phyloP scores from a whole-genome alignment of 2,797 vertebrate genomes.

The Pseudopleuronectes americanus region DNA sequence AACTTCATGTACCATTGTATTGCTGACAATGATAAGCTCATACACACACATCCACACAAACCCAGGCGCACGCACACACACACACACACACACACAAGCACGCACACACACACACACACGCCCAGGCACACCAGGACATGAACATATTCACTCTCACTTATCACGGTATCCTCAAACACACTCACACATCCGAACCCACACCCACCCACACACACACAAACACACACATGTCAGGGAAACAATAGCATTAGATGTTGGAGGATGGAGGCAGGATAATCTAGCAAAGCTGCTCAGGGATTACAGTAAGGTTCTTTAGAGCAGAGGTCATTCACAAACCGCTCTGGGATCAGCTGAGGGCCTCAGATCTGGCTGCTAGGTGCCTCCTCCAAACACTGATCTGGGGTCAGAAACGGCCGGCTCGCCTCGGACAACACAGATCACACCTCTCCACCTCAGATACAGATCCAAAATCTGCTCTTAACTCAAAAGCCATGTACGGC shows the following conservation, averaged over 20 bases:
- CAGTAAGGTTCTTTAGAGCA: conserved; percentile 83
- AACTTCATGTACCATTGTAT: conserved; percentile 44
- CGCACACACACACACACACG: conserved; percentile 28
- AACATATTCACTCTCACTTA: conserved; percentile 58
- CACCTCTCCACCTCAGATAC: conserved; percentile 26
- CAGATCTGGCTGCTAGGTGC: conserved; percentile 16
- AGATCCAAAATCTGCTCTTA: conserved; percentile 54
- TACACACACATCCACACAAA: conserved; percentile 32
- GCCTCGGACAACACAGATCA: conserved; percentile 34
- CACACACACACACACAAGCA: conserved; percentile 31
- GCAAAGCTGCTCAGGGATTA: conserved; percentile 84
- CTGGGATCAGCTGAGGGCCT: conserved; percentile 63
- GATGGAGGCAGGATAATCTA: conserved; percentile 83
- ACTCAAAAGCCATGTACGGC: conserved; percentile 3
- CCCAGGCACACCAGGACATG: conserved; percentile 41
- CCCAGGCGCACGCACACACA: conserved; percentile 32
- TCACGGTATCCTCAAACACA: conserved; percentile 41
- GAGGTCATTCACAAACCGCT: conserved; percentile 77
- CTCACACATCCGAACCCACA: not conserved
- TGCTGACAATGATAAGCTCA: conserved; percentile 42
- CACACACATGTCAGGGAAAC: conserved; percentile 62
- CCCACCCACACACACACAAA: not conserved
- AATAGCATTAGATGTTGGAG: conserved; percentile 82
- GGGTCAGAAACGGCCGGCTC: conserved; percentile 32
- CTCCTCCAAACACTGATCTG: conserved; percentile 26